Conservation (phyloP, 2,888 invertebrate genomes). For the Alentia gelatinosa region DNA sequence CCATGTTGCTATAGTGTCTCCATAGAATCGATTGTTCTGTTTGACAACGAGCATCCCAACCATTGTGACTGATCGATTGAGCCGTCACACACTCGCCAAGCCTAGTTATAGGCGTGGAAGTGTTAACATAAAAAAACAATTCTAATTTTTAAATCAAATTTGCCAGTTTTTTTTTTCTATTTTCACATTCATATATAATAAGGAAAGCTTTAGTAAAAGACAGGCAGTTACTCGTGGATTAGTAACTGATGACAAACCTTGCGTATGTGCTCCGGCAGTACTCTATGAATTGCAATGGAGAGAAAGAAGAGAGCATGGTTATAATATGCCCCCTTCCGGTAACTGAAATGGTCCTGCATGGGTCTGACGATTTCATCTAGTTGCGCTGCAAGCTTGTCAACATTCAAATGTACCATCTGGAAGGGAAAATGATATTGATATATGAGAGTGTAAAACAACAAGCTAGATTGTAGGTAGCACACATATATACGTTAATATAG, state of each 20-base stretch:
- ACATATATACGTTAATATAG: no score
- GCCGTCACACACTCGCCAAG: no score
- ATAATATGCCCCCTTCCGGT: conserved; percentile 88
- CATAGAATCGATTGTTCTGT: no score
- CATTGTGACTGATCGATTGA: no score
- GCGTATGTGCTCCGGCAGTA: conserved; percentile 83
- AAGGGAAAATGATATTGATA: conserved; percentile 61
- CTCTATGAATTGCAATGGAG: conserved; percentile 87
- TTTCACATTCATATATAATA: neutral
- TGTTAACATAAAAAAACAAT: neutral
- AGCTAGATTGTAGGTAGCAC: no score
- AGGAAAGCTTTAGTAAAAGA: neutral
- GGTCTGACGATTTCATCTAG: conserved; percentile 85
- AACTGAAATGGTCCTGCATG: conserved; percentile 87
- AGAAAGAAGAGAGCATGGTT: conserved; percentile 90
- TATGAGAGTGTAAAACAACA: no score
- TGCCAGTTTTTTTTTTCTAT: no score
- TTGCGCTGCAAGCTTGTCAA: conserved; percentile 84
- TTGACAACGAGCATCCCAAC: no score
- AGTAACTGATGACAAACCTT: conserved; percentile 79
- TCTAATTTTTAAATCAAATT: neutral
- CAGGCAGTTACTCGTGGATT: conserved; percentile 72
- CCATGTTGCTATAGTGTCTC: no score
- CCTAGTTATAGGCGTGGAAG: no score
- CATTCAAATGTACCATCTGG: conserved; percentile 84